Evolutionary conservation across 2,113 vertebrate genomes (phyloP).

Genomic region (Psilopsiagon aymara): DNA sequence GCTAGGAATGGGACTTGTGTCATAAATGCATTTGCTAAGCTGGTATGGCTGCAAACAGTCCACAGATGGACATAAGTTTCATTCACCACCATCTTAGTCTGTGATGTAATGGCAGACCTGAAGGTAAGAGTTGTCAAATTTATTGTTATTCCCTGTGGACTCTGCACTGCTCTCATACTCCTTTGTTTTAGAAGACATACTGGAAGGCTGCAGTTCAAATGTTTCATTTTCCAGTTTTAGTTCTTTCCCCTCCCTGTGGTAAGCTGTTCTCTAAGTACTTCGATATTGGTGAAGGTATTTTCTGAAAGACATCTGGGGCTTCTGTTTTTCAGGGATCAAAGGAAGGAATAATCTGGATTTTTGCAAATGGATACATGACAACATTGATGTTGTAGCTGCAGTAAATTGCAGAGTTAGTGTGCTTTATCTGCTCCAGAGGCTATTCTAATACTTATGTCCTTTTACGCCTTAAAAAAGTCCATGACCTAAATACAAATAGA

Average conservation of each 20-base stretch:
- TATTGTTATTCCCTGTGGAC: neutral
- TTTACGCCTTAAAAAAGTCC: conserved; percentile 8
- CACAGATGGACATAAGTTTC: neutral
- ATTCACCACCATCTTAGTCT: neutral
- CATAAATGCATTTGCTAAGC: neutral
- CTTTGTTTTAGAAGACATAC: neutral
- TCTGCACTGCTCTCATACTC: neutral
- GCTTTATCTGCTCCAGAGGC: conserved; percentile 10
- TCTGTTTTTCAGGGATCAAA: conserved; percentile 28
- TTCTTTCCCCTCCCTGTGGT: neutral
- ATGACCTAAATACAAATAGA: conserved; percentile 30
- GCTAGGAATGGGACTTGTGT: neutral
- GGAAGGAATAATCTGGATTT: conserved; percentile 38
- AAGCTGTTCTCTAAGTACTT: neutral
- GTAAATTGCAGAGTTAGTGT: conserved; percentile 17
- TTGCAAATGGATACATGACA: conserved; percentile 25
- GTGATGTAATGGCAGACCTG: neutral
- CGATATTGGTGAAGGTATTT: conserved; percentile 1
- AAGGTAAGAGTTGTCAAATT: neutral
- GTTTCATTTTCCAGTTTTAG: neutral
- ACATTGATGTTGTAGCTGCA: neutral
- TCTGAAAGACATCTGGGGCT: neutral
- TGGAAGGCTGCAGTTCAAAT: neutral
- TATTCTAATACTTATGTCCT: conserved; percentile 32
- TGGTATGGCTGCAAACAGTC: neutral